These are phyloP conservation scores for Aproaerema taeniolella DNA, from an alignment of 2,888 invertebrate species.

Conservation along the genomic window DNA sequence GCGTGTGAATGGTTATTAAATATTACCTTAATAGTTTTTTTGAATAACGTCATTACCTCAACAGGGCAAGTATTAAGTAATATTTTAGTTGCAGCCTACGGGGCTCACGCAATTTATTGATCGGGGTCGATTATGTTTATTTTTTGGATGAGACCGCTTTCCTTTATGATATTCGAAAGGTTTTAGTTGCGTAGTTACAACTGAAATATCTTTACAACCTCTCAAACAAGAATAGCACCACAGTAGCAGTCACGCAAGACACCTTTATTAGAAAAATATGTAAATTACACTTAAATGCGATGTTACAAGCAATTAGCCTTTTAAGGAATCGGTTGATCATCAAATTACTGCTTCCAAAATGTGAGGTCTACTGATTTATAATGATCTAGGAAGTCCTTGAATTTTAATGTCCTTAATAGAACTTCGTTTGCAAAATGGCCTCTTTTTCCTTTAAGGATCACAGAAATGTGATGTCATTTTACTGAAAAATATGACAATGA, in stretches of 20 bases:
- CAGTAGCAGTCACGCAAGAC: conserved; percentile 40
- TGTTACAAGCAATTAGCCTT: conserved; percentile 4
- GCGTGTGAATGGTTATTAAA: conserved; percentile 32
- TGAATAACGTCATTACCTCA: conserved; percentile 26
- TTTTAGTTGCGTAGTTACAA: background rate
- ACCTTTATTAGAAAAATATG: conserved; percentile 8
- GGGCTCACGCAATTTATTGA: conserved; percentile 36
- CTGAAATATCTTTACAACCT: conserved; percentile 22
- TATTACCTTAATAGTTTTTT: conserved; percentile 28
- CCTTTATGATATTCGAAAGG: conserved; percentile 22
- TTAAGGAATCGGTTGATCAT: background rate
- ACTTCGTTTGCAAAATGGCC: too few species aligned
- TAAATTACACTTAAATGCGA: background rate
- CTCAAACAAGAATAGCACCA: conserved; percentile 29
- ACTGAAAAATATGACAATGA: too few species aligned
- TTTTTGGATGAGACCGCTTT: conserved; percentile 31
- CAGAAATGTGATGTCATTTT: too few species aligned
- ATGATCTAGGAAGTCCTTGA: too few species aligned
- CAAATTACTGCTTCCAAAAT: too few species aligned
- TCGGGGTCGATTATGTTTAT: conserved; percentile 30
- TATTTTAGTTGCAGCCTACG: conserved; percentile 33
- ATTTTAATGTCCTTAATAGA: background rate
- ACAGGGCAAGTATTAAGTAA: conserved; percentile 30
- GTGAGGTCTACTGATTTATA: too few species aligned
- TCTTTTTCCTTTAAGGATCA: too few species aligned